Percentiles rank a stretch among this genome's conserved stretches.
phyloP scores from a whole-genome alignment of 2,888 invertebrate species.

The Gymnosoma rotundatum region DNA sequence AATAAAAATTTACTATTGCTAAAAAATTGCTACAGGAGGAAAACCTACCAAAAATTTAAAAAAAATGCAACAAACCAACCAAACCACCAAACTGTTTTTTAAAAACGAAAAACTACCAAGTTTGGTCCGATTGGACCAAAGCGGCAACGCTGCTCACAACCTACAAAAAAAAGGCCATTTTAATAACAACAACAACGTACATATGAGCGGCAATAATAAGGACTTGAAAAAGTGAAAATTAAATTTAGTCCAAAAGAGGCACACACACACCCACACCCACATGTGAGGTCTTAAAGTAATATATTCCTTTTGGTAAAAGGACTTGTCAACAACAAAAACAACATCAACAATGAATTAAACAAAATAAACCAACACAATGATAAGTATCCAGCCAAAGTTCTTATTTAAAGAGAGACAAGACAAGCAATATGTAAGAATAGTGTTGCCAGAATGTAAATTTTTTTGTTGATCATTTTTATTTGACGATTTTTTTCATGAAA shows the following conservation, averaged over 20 bases:
- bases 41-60: too few relatives aligned
- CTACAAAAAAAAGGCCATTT: conserved; percentile 35
- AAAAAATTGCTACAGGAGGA: too few relatives aligned
- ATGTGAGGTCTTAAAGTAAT: conserved; percentile 16
- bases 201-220: conserved; percentile 39
- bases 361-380: conserved; percentile 47
- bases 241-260: conserved; percentile 51
- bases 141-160: too few relatives aligned
- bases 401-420: conserved; percentile 48
- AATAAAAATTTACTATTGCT: too few relatives aligned
- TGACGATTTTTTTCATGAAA: too few relatives aligned
- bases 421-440: background rate
- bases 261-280: background rate
- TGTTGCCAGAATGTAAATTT: too few relatives aligned
- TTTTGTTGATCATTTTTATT: too few relatives aligned
- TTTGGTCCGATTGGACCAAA: too few relatives aligned
- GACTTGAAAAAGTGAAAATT: conserved; percentile 58
- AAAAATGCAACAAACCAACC: too few relatives aligned
- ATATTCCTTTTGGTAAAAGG: conserved; percentile 23
- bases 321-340: conserved; percentile 3
- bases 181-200: conserved; percentile 9
- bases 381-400: too few relatives aligned
- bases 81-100: too few relatives aligned
- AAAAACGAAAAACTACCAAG: too few relatives aligned
- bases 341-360: conserved; percentile 23